A percentile compares a stretch with the other conserved stretches of the same genome.
Conservation (phyloP, 2,888 invertebrate species). For the Drosophila quinaria region DNA sequence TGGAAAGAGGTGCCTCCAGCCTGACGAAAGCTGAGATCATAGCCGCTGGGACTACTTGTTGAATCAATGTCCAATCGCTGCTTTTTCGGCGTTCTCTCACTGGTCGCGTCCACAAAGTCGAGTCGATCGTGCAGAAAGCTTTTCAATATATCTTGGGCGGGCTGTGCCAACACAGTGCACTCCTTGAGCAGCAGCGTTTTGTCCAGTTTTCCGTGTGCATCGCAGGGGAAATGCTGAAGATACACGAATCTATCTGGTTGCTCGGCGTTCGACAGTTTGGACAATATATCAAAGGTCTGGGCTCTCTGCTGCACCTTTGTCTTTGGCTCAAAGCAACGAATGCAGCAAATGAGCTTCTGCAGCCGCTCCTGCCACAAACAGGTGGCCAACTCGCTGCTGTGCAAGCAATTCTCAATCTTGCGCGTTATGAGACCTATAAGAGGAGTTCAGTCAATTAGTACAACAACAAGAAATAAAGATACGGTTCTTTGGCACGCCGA, state of each 20-base stretch:
- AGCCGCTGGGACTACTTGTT: constrained; percentile 10
- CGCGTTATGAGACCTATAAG: constrained; percentile 54
- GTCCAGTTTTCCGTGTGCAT: constrained; percentile 90
- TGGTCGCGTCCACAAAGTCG: constrained; percentile 43
- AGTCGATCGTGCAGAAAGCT: constrained; percentile 86
- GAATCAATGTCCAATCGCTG: constrained; percentile 33
- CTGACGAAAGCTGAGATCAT: constrained; percentile 61
- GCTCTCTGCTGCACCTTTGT: constrained; percentile 59
- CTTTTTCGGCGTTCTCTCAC: constrained; percentile 26
- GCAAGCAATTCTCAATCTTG: constrained; percentile 61
- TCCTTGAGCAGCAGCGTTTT: constrained; percentile 53
- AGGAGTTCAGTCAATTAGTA: neutral
- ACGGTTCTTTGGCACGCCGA: too few relatives aligned
- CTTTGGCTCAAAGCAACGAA: constrained; percentile 49
- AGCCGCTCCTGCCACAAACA: constrained; percentile 64
- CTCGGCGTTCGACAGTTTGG: constrained; percentile 82
- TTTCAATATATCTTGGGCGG: constrained; percentile 86
- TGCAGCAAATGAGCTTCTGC: constrained; percentile 70
- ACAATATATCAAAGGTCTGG: constrained; percentile 64
- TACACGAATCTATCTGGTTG: constrained; percentile 89
- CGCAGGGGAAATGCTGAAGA: constrained; percentile 88
- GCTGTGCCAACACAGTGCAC: constrained; percentile 56
- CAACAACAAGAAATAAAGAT: neutral
- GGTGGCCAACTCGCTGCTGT: constrained; percentile 46
- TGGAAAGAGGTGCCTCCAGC: constrained; percentile 83